Evolutionary conservation across 1,140 invertebrate genomes (phyloP).

Genomic region (Anastrepha obliqua): DNA sequence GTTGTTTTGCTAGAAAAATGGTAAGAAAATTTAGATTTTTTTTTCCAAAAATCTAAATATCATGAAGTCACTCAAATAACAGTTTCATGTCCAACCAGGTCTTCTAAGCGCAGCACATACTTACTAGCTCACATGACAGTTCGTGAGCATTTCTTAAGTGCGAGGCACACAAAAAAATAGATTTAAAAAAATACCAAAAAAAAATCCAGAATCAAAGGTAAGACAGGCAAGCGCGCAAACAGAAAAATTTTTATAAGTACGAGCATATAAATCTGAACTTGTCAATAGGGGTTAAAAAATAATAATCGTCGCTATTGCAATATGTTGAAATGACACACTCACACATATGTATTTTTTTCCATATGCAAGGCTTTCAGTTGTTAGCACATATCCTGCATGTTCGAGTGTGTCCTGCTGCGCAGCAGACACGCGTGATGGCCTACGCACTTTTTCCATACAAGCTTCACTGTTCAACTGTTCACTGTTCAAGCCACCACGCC

Average conservation of each 20-base stretch:
- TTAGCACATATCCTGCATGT: conserved; percentile 10
- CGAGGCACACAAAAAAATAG: neutral
- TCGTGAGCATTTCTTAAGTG: too few species aligned
- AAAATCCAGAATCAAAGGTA: neutral
- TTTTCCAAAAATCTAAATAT: too few species aligned
- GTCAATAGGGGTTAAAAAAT: conserved; percentile 21
- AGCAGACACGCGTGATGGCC: conserved; percentile 51
- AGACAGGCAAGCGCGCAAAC: neutral
- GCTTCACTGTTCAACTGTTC: too few species aligned
- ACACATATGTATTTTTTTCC: neutral
- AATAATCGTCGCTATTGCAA: neutral
- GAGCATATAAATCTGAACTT: neutral
- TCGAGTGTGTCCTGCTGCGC: conserved; percentile 7
- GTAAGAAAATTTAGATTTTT: too few species aligned
- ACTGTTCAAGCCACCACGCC: neutral
- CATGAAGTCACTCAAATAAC: too few species aligned
- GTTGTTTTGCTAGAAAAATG: too few species aligned
- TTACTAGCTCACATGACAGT: too few species aligned
- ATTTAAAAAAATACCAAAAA: neutral
- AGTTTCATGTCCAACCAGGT: too few species aligned
- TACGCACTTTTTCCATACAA: conserved; percentile 33
- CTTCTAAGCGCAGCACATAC: too few species aligned
- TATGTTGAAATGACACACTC: neutral
- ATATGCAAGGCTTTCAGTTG: neutral
- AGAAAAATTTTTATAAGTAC: neutral